Evolutionary conservation across 2,888 invertebrate genomes (phyloP), one percentile per base, ranked within the genome.

Genomic region (Argyresthia albistria): DNA sequence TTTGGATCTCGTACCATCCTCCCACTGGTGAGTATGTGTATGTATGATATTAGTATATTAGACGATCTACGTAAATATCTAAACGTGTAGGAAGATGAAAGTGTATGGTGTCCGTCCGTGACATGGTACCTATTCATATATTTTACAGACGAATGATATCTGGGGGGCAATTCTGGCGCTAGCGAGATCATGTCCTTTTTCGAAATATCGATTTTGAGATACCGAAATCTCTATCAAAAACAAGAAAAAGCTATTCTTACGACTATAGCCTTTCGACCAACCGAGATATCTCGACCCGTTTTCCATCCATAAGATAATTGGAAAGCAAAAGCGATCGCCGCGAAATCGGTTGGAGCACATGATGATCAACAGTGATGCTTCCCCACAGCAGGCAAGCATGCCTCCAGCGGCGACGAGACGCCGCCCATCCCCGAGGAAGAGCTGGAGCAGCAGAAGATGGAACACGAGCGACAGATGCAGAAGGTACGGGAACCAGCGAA

Each of bases 1-100:
- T 94, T 88, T 94, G 94, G 94, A 93, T 94, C 75, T 93, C 93
- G 58, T 93, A 93, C 86, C 93, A 93, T 88, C 93, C 93, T 70
- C 93, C 93, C 68, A 92, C 93, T 88, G 92, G 93, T 84, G 70
- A 83, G 73, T 59, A 51, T n/a, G 15, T 46, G 35, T 35, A 46
- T 25, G 11, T 46, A 11, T 35, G 1, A 16, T 15, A 16, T 15
- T 10, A 7, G 8, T 15, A 45, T 14, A 10, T 43, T 43, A 12
- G 7, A 7, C 7, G 36, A 36, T 8, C 9, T 36, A 8, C 36
- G 7, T 36, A 36, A 36, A 7, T 8, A 36, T 36, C 36, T 36
- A n/a, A 43, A 14, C 3, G 4, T 14, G 14, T 14, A 9, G 9
- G 2, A 6, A 8, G 43, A 9, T 6, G 14, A 14, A 43, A 12